Base-by-base conservation (phyloP, 1,140 invertebrate genomes). In the Anagrus nilaparvatae region DNA sequence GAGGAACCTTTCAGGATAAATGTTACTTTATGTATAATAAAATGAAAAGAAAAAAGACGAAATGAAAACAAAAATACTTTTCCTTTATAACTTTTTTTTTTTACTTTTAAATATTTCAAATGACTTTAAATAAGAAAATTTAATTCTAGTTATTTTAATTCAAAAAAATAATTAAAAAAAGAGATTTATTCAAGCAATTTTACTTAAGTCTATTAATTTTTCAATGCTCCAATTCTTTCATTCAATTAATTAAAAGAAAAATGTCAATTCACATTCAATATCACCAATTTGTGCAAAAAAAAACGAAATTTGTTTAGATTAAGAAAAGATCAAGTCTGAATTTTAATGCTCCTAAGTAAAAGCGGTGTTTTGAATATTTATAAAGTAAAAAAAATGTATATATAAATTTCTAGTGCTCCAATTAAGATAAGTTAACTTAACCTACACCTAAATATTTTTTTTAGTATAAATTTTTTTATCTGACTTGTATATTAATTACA, bases 341-440 rank as follows among this genome's bases (percentile, higher is more conserved):
- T 37, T 43, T 43, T 31, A 43, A 30, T 17, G 18, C 3, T 19
- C n/a, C 10, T 10, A 5, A 12, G 17, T 17, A n/a, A n/a, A n/a
- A n/a, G n/a, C n/a, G n/a, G 0, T 9, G 28, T 2, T 27, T 38
- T 38, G 28, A 38, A 38, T 44, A 44, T 44, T 44, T 38, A 44
- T 38, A 20, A 40, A 17, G 18, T 19, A 10, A 1, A 34, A 41
- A 25, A n/a, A n/a, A n/a, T n/a, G n/a, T n/a, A n/a, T n/a, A n/a
- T n/a, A 41, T 10, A 34, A 12, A n/a, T 34, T 24, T n/a, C 31
- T 6, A 7, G 13, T 10, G 23, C 19, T 18, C 21, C 21, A 41
- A 41, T 41, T 41, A 32, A 41, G 31, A 41, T 33, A 41, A 34
- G 17, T 34, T 27, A 25, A 33, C 17, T 16, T 18, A 12, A 9